phyloP scores from a whole-genome alignment of 2,113 vertebrate genomes.

The Aleadryas rufinucha region DNA sequence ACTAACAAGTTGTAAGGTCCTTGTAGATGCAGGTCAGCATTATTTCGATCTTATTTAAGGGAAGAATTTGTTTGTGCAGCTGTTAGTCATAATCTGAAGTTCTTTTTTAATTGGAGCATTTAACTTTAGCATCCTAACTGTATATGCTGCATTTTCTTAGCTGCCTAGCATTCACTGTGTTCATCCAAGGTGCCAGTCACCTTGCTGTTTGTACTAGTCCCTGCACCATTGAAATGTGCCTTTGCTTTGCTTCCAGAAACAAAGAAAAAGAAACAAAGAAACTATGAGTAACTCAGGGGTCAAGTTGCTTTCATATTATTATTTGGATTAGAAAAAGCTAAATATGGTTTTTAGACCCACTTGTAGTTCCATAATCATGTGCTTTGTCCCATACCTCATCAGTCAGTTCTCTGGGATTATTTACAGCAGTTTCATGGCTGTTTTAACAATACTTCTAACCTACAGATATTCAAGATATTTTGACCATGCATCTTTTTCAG shows the following conservation, averaged over 20 bases:
- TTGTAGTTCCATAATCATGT: neutral
- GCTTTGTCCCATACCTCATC: neutral
- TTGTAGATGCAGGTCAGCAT: neutral
- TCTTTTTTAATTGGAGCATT: neutral
- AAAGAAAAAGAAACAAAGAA: neutral
- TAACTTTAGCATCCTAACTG: neutral
- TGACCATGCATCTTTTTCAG: neutral
- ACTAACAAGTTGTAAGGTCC: neutral
- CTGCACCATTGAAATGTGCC: neutral
- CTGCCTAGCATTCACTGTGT: neutral
- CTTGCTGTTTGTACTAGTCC: neutral
- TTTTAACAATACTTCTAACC: neutral
- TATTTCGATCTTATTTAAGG: neutral
- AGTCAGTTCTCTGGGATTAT: neutral
- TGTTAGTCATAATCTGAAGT: neutral
- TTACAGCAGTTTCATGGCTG: neutral
- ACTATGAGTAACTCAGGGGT: neutral
- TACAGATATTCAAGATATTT: neutral
- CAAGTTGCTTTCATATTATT: neutral
- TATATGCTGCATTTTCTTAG: neutral
- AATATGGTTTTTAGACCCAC: neutral
- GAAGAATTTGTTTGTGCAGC: neutral
- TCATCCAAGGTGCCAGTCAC: neutral
- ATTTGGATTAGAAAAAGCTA: neutral
- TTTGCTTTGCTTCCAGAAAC: slow-evolving; percentile 1